phyloP scores from a whole-genome alignment of 2,797 vertebrate genomes.

The Hyperoplus immaculatus region DNA sequence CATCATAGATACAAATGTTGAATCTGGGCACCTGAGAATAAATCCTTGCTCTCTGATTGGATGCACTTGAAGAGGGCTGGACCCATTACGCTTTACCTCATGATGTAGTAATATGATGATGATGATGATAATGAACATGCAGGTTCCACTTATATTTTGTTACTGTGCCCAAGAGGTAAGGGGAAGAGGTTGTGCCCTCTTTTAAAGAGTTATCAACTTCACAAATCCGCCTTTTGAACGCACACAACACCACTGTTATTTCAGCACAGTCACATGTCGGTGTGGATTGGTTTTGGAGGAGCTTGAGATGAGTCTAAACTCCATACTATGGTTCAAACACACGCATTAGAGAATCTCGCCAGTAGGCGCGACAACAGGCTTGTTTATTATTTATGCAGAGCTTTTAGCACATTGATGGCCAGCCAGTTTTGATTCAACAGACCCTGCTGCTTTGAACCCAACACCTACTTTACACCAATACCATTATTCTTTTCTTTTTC shows the following conservation, averaged over 20 bases:
- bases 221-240: conserved; percentile 54
- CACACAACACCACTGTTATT: conserved; percentile 60
- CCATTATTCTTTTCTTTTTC: conserved; percentile 65
- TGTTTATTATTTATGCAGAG: conserved; percentile 37
- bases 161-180: conserved; percentile 45
- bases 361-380: conserved; percentile 26
- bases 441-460: conserved; percentile 68
- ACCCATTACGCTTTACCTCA: conserved; percentile 74
- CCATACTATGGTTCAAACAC: conserved; percentile 46
- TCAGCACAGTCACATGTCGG: conserved; percentile 69
- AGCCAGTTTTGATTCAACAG: conserved; percentile 56
- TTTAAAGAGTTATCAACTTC: conserved; percentile 48
- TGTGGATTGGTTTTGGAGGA: conserved; percentile 37
- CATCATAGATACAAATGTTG: conserved; percentile 65
- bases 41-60: conserved; percentile 66
- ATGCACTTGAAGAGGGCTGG: conserved; percentile 81
- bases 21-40: conserved; percentile 58
- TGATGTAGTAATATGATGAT: conserved; percentile 36
- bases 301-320: conserved; percentile 34
- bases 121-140: conserved; percentile 51
- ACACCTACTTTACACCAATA: conserved; percentile 52
- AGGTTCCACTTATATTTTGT: conserved; percentile 61
- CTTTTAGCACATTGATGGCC: conserved; percentile 51
- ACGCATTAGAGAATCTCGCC: conserved; percentile 27
- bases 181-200: conserved; percentile 53